Conservation (phyloP, 92 coral and sea anemone species). For the Palythoa grandiflora region DNA sequence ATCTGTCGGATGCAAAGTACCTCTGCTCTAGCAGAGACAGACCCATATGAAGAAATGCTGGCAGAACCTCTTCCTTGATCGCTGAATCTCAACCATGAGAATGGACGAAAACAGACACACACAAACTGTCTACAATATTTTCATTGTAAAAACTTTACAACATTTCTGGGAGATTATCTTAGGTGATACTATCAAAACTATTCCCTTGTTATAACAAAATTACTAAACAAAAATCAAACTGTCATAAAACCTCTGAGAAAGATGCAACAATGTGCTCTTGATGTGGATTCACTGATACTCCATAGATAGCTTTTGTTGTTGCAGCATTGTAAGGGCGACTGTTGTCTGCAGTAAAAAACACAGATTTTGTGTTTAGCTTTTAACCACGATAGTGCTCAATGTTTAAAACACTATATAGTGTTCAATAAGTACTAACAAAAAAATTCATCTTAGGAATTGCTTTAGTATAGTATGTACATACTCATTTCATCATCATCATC, state of each 20-base stretch:
- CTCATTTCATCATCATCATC: too few species aligned
- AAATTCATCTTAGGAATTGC: too few species aligned
- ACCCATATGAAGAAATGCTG: too few species aligned
- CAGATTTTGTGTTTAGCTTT: neutral
- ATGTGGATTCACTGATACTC: conserved; percentile 93
- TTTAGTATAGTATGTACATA: too few species aligned
- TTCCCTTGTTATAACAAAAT: neutral
- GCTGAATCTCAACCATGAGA: too few species aligned
- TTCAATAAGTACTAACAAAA: too few species aligned
- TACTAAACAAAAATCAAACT: too few species aligned
- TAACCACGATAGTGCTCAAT: neutral
- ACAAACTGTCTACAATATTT: too few species aligned
- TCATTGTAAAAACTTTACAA: neutral
- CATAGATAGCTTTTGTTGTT: conserved; percentile 91
- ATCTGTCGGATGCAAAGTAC: too few species aligned
- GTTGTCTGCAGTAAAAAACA: conserved; percentile 56
- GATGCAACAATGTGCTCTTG: conserved; percentile 92
- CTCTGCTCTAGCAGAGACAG: too few species aligned
- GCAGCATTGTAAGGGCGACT: conserved; percentile 77
- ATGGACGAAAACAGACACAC: too few species aligned
- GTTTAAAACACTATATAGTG: neutral
- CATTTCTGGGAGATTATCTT: neutral
- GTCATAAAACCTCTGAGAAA: conserved; percentile 78
- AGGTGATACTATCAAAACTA: neutral
- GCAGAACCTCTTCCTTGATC: too few species aligned